A percentile compares a stretch with the other conserved stretches of the same genome.
These are phyloP conservation scores for Phoebastria nigripes DNA, from an alignment of 2,797 vertebrate genomes.

Conservation along the genomic window DNA sequence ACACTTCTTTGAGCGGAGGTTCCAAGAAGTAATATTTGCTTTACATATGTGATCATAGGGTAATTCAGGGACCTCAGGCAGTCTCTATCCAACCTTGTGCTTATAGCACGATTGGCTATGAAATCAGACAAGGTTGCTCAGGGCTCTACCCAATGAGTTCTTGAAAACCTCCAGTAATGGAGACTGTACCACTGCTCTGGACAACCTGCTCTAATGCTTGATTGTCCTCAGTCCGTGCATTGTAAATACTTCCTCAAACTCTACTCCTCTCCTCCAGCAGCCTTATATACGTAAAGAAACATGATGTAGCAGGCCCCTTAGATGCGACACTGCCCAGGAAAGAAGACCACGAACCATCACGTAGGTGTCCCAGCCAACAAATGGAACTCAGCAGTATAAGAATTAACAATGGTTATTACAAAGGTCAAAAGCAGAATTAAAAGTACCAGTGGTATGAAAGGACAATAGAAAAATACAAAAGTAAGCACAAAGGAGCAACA, in stretches of 20 bases:
- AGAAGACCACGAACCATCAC: neutral
- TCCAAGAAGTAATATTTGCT: neutral
- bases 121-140: neutral
- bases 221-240: neutral
- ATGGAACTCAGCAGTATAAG: neutral
- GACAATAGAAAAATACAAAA: neutral
- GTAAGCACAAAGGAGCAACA: neutral
- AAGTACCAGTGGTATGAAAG: neutral
- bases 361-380: neutral
- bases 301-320: neutral
- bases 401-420: neutral
- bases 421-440: neutral
- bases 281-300: neutral
- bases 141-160: neutral
- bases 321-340: neutral
- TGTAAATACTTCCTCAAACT: neutral
- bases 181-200: neutral
- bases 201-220: neutral
- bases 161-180: neutral
- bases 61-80: neutral
- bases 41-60: neutral
- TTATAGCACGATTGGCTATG: neutral
- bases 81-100: neutral
- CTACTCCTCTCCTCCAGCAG: neutral
- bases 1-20: neutral